Conservation (phyloP, 2,888 invertebrate species). For the Synergus japonicus region DNA sequence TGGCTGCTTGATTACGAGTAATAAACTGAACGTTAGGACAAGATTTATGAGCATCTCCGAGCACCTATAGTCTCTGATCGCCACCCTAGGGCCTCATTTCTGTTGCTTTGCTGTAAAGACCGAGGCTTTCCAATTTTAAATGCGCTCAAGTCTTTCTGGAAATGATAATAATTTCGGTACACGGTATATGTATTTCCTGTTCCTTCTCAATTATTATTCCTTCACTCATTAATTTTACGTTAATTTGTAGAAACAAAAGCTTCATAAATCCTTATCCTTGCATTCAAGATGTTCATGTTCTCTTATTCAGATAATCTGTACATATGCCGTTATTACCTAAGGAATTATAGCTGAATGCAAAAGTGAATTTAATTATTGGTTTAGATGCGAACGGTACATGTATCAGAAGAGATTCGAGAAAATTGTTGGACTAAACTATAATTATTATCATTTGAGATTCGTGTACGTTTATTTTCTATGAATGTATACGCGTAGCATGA, state of each 20-base stretch:
- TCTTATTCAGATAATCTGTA: background rate
- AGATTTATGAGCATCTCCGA: constrained; percentile 75
- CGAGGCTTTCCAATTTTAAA: constrained; percentile 38
- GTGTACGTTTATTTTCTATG: background rate
- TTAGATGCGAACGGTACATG: background rate
- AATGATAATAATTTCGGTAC: background rate
- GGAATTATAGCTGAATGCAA: background rate
- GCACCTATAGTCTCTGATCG: constrained; percentile 72
- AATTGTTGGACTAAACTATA: background rate
- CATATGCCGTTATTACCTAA: background rate
- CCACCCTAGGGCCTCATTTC: constrained; percentile 66
- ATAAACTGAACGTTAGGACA: constrained; percentile 76
- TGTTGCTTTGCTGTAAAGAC: constrained; percentile 54
- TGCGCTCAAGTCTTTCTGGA: background rate
- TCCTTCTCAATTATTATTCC: background rate
- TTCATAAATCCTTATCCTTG: too few relatives aligned
- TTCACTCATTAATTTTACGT: too few relatives aligned
- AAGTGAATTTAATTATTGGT: background rate
- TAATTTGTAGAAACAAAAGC: too few relatives aligned
- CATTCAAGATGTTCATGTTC: too few relatives aligned
- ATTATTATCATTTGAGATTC: background rate
- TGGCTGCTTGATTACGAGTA: constrained; percentile 77
- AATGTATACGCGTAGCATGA: background rate
- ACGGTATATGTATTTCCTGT: background rate
- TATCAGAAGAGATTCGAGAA: background rate